Evolutionary conservation across 2,113 vertebrate species (phyloP).

Genomic region (Pontoporia blainvillei): DNA sequence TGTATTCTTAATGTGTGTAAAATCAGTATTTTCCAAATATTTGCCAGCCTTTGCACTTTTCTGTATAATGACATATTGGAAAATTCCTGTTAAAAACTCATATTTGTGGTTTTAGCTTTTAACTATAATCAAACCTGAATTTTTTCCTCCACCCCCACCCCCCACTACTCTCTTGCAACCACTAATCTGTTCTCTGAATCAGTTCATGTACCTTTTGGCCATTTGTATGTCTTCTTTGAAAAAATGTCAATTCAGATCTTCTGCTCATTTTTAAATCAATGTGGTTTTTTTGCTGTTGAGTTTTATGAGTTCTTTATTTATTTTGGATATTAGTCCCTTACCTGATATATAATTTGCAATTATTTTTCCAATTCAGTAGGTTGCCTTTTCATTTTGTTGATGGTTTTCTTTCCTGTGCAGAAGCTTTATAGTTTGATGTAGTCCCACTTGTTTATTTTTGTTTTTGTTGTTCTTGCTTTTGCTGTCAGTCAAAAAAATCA

Average conservation of each 20-base stretch:
- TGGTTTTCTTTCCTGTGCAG: neutral
- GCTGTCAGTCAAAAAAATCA: neutral
- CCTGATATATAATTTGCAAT: neutral
- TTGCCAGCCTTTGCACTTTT: neutral
- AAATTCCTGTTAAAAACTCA: neutral
- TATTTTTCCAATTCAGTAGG: neutral
- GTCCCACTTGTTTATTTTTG: neutral
- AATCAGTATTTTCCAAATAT: neutral
- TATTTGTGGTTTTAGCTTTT: neutral
- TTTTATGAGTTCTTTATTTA: neutral
- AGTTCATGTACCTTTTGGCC: neutral
- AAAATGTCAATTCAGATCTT: neutral
- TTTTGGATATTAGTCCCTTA: neutral
- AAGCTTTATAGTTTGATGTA: neutral
- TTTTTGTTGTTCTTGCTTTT: neutral
- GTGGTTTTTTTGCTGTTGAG: neutral
- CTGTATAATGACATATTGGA: neutral
- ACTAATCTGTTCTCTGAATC: neutral
- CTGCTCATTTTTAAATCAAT: neutral
- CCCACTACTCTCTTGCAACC: neutral
- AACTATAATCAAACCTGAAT: neutral
- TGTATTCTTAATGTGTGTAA: neutral
- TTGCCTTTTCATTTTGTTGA: neutral
- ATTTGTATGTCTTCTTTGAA: neutral
- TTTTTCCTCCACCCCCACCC: neutral